These are phyloP conservation scores for Caenorhabditis sp. DNA, from an alignment of 2,888 invertebrate species.

Conservation along the genomic window DNA sequence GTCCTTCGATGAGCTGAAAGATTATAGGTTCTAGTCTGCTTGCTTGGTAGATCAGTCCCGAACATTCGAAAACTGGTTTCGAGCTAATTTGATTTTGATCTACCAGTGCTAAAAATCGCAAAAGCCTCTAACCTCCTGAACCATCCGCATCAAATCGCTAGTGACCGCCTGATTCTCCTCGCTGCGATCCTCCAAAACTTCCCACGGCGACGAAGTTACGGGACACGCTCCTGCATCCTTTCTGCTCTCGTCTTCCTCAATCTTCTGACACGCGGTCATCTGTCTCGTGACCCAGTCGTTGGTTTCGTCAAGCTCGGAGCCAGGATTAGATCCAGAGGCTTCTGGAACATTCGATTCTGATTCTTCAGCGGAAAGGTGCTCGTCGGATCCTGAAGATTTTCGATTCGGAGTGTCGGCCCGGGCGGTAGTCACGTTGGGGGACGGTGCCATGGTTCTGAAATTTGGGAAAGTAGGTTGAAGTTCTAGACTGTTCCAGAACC, in stretches of 20 bases:
- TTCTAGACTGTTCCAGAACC: no score
- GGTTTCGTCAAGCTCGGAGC: background rate
- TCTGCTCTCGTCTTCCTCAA: background rate
- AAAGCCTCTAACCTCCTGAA: slow-evolving; percentile 32
- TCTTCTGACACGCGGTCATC: slow-evolving; percentile 7
- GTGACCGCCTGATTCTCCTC: background rate
- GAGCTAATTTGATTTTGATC: no score
- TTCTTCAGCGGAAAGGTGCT: no score
- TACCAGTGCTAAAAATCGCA: no score
- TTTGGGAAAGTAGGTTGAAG: no score
- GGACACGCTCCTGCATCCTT: slow-evolving; percentile 23
- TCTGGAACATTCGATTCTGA: no score
- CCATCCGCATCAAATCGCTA: background rate
- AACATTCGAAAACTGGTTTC: no score
- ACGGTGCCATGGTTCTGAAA: slow-evolving; percentile 42
- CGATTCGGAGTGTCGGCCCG: background rate
- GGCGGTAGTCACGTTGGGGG: background rate
- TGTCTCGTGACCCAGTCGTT: slow-evolving; percentile 44
- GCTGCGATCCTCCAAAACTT: background rate
- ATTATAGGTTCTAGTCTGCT: no score
- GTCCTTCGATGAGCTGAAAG: slow-evolving; percentile 17
- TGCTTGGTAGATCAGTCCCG: no score
- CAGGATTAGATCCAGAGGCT: no score
- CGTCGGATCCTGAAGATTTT: slow-evolving; percentile 20
- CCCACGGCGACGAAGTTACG: background rate